phyloP scores from a whole-genome alignment of 37 sponge, comb jelly and placozoan species.

The Chondrosia reniformis region DNA sequence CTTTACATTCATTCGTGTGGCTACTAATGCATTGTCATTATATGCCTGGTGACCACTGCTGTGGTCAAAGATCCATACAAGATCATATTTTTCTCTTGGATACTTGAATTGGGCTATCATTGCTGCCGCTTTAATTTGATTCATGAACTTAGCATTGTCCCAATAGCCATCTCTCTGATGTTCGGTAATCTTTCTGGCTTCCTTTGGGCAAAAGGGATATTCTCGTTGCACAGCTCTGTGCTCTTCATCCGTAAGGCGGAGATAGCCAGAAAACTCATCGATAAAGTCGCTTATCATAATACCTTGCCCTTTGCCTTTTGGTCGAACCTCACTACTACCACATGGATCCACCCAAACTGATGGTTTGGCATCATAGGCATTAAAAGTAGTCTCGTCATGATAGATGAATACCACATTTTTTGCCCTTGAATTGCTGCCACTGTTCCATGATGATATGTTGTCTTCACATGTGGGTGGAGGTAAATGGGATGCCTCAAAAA shows the following conservation, averaged over 20 bases:
- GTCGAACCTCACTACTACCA: neutral
- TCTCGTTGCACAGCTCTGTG: neutral
- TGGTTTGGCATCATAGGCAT: neutral
- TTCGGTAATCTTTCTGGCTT: neutral
- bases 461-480: neutral
- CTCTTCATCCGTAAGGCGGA: neutral
- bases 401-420: slow-evolving; percentile 13
- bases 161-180: neutral
- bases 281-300: neutral
- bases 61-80: neutral
- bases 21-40: neutral
- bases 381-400: slow-evolving; percentile 1
- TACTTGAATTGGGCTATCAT: neutral
- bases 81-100: neutral
- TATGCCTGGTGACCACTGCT: neutral
- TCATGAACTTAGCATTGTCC: neutral
- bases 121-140: neutral
- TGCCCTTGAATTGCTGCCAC: no score
- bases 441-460: no score
- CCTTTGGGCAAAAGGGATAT: neutral
- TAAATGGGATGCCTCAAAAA: neutral
- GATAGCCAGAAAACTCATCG: neutral
- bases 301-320: slow-evolving; percentile 1
- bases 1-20: neutral
- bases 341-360: neutral